Base-by-base conservation (phyloP, 2,888 invertebrate genomes). In the Macropis europaea region DNA sequence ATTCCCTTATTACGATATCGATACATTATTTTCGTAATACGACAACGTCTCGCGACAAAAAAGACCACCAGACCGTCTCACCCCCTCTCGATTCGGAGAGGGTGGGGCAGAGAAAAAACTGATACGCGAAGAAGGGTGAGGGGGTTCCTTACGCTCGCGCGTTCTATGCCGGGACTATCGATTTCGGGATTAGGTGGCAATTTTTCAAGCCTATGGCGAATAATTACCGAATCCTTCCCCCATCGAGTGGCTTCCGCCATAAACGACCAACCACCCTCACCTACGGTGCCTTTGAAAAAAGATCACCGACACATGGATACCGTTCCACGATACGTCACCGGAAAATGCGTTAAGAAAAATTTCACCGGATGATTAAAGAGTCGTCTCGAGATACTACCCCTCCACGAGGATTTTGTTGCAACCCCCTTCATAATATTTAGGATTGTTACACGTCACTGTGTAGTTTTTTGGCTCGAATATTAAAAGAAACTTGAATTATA, bases 1-100 rank as follows among this genome's bases (percentile, higher is more conserved):
- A 86, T 89, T 88, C 84, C 85, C 86, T 89, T 89, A 89, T 89
- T 89, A 88, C 87, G 85, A 85, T 89, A 88, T 88, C 88, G 87
- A 89, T 89, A 89, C 88, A 86, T 89, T 88, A 88, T 83, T 83
- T 84, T 83, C 76, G 79, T 84, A 81, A 85, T 82, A 68, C 79
- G 54, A 59, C 60, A 43, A 19, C 47, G 60, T 32, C 77, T 84
- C 84, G 54, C 40, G 82, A 76, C 72, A 77, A 67, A 81, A 81
- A 76, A 78, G 63, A 78, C 84, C 81, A 71, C 79, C 61, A 54
- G 43, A 32, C 57, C n/a, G n/a, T 40, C 48, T 60, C 54, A 40
- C 42, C 62, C 80, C 50, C 47, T 60, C 17, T 42, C 30, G 36
- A 22, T 17, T 11, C 32, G 24, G 34, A 50, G 26, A 52, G 59